Percentiles rank a stretch among this genome's conserved stretches.
phyloP scores from a whole-genome alignment of 2,888 invertebrate genomes.

The Hypomecis atomaria region DNA sequence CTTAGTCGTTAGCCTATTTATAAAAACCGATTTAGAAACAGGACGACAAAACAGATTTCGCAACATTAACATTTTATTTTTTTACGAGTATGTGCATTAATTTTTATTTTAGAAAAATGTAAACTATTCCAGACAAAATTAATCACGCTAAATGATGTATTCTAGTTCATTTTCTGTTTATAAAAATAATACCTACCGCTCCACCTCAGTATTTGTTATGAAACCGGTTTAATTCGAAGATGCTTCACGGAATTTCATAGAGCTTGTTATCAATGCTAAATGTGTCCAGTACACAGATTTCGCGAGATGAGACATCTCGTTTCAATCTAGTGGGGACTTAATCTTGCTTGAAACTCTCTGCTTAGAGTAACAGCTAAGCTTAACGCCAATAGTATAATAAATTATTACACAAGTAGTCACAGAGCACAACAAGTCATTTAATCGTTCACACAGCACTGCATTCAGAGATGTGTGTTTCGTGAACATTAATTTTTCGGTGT shows the following conservation, averaged over 20 bases:
- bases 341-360: too few species aligned
- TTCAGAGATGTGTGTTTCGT: too few species aligned
- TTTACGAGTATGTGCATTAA: neutral
- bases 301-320: too few species aligned
- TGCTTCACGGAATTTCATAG: conserved; percentile 10
- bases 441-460: too few species aligned
- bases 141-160: neutral
- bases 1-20: conserved; percentile 6
- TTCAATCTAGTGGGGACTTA: too few species aligned
- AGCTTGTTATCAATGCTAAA: conserved; percentile 14
- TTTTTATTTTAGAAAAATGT: neutral
- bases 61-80: conserved; percentile 7
- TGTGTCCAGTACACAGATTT: neutral
- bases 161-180: neutral
- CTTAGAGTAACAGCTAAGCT: too few species aligned
- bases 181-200: neutral
- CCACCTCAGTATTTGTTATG: neutral
- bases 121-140: neutral
- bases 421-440: too few species aligned
- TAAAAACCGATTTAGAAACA: conserved; percentile 2
- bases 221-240: conserved; percentile 6
- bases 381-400: too few species aligned
- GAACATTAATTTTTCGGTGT: too few species aligned
- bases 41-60: conserved; percentile 2
- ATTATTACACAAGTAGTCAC: too few species aligned